These are phyloP conservation scores for Brachionus sp. DNA, from an alignment of 1,140 invertebrate species.

Conservation along the genomic window DNA sequence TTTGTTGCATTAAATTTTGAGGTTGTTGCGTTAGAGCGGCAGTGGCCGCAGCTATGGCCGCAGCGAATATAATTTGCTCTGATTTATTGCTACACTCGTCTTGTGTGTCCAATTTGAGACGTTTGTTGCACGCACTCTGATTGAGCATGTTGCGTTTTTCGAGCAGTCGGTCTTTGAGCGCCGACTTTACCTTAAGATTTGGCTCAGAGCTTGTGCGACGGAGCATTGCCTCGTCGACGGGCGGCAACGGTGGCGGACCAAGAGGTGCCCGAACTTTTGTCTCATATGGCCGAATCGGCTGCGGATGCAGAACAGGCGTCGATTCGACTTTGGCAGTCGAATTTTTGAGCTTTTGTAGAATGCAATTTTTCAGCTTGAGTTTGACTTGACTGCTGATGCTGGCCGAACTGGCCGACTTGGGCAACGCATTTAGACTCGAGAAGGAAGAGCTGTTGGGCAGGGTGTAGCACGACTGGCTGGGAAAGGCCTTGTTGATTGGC, in stretches of 20 bases:
- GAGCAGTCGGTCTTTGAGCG: conserved; percentile 17
- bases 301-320: neutral
- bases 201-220: conserved; percentile 24
- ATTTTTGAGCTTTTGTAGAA: conserved; percentile 11
- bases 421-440: neutral
- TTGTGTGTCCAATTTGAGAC: neutral
- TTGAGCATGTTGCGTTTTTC: conserved; percentile 28
- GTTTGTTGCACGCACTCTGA: neutral
- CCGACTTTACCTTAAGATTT: conserved; percentile 11
- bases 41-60: neutral
- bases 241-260: neutral
- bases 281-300: neutral
- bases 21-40: neutral
- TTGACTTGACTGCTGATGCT: conserved; percentile 19
- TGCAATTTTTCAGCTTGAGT: conserved; percentile 32
- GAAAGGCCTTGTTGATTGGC: neutral
- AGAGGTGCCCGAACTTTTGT: neutral
- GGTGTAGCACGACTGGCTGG: conserved; percentile 2
- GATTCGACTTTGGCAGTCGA: neutral
- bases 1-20: neutral
- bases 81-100: neutral
- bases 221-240: neutral
- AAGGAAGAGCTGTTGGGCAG: conserved; percentile 1
- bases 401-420: neutral
- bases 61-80: neutral